Conservation (phyloP, 2,113 vertebrate species). For the Orcinus orca region DNA sequence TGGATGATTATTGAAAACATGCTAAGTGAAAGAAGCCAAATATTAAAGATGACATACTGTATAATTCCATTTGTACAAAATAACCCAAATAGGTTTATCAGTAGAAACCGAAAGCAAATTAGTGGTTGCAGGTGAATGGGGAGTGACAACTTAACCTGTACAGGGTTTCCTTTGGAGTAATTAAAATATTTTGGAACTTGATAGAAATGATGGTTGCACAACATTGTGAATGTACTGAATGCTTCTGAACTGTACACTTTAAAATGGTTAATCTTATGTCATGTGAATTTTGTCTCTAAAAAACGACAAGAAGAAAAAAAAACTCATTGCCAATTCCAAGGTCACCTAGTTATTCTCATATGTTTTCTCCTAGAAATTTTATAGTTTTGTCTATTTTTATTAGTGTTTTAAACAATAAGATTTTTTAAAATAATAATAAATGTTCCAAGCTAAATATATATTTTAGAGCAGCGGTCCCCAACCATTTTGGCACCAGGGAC, state of each 20-base stretch:
- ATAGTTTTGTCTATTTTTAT: background rate
- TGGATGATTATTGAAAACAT: background rate
- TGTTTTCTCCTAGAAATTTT: background rate
- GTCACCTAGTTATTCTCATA: background rate
- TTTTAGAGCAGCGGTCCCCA: background rate
- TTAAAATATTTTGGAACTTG: background rate
- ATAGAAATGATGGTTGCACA: background rate
- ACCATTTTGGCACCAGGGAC: no score
- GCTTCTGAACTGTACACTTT: background rate
- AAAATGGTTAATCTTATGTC: background rate
- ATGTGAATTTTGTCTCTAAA: background rate
- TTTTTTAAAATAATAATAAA: background rate
- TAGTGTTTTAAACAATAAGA: background rate
- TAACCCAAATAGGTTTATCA: background rate
- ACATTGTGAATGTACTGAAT: background rate
- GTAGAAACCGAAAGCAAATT: background rate
- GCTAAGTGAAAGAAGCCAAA: background rate
- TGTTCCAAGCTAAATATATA: background rate
- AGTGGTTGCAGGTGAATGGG: background rate
- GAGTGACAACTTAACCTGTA: background rate
- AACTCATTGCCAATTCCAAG: background rate
- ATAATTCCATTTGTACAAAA: background rate
- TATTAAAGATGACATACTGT: background rate
- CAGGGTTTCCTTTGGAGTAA: background rate
- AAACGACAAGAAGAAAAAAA: background rate